Conservation (phyloP, 2,888 invertebrate species). For the Pimpla rufipes region DNA sequence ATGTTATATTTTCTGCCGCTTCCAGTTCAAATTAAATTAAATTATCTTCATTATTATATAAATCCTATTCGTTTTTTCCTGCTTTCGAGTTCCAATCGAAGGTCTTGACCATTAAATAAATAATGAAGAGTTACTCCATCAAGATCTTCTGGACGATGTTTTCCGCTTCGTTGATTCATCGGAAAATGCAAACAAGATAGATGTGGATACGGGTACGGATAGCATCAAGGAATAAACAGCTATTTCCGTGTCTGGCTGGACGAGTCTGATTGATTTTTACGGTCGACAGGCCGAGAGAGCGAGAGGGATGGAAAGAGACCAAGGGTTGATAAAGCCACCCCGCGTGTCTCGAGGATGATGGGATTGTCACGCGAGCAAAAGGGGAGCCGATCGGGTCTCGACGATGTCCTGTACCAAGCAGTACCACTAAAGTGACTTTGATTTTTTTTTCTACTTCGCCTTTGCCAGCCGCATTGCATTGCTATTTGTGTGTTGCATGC, state of each 20-base stretch:
- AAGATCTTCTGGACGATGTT: not conserved
- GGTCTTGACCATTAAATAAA: not conserved
- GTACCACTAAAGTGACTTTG: slow-evolving; percentile 31
- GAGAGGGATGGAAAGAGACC: not conserved
- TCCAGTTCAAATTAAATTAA: not conserved
- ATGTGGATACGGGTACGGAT: not conserved
- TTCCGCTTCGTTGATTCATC: not conserved
- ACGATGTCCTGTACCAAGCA: slow-evolving; percentile 50
- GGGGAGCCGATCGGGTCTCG: slow-evolving; percentile 24
- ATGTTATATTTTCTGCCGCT: not conserved
- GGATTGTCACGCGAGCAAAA: slow-evolving; percentile 62
- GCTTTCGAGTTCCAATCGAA: not conserved
- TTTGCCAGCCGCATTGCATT: not conserved
- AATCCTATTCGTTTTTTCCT: not conserved
- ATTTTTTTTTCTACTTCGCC: not conserved
- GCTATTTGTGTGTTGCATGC: not conserved
- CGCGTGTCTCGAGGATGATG: slow-evolving; percentile 51
- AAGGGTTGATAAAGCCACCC: slow-evolving; percentile 14
- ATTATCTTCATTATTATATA: not conserved
- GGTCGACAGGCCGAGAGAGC: not conserved
- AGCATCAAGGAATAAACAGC: slow-evolving; percentile 19
- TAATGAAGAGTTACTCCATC: not conserved
- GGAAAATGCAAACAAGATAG: slow-evolving; percentile 5
- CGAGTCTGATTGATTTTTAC: slow-evolving; percentile 58
- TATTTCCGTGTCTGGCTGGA: slow-evolving; percentile 43